Evolutionary conservation across 2,113 vertebrate species (phyloP), one percentile per base, ranked within the genome.

Genomic region (Prionailurus bengalensis): DNA sequence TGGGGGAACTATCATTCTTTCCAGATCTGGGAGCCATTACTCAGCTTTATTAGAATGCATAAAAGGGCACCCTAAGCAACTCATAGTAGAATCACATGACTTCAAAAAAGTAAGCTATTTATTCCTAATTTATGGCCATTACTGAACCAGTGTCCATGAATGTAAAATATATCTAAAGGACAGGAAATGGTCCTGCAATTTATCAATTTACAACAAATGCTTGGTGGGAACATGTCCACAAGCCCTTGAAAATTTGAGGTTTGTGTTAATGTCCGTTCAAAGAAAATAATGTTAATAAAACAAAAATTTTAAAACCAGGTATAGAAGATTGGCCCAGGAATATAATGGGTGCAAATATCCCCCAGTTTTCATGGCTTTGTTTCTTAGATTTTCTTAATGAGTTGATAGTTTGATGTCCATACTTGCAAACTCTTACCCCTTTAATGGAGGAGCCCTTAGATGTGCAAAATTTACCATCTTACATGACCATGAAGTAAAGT

Each of bases 101-200:
- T 89, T 93, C 42, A 13, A 51, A 61, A 79, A 96, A 39, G 36
- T 48, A 33, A 94, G 58, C 29, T 84, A 15, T 70, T 89, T 95
- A 55, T 87, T 96, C 33, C 36, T 94, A 89, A 58, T 93, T 66
- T 39, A 53, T 16, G 27, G 2, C 29, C 71, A 4, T 27, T 36
- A 73, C 19, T 3, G 7, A 85, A 65, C 82, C 68, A 82, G 11
- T 65, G 33, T 89, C 61, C 68, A 48, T 63, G 8, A 27, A 42
- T 90, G 29, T 71, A 33, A 93, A 92, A 68, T 55, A 73, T 63
- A 85, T 36, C 6, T 25, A 39, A 83, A 78, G 42, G 6, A 55
- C 29, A 66, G 12, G 36, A 94, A 95, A 51, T 7, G 39, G 91
- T 87, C 78, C 39, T 91, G 27, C 15, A 74, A 42, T 81, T 63